These are phyloP conservation scores for Carterocephalus palaemon DNA, from an alignment of 2,888 invertebrate genomes.

Conservation along the genomic window DNA sequence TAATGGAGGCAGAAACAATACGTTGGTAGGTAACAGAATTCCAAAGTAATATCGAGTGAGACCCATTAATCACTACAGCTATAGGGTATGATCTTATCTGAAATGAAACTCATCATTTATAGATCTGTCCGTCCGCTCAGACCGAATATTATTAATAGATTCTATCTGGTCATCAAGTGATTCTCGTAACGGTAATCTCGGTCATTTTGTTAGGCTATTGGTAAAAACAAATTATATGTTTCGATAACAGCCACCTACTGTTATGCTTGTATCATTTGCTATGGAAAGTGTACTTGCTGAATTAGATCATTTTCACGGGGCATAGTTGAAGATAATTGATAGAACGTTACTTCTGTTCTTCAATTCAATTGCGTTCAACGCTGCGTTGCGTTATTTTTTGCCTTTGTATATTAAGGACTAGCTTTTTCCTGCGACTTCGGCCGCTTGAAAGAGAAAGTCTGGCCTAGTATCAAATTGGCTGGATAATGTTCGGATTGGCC, in stretches of 20 bases:
- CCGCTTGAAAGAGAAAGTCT: too few species aligned
- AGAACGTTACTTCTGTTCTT: too few species aligned
- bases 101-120: slow-evolving; percentile 78
- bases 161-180: slow-evolving; percentile 74
- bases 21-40: slow-evolving; percentile 71
- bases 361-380: too few species aligned
- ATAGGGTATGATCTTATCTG: slow-evolving; percentile 74
- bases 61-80: slow-evolving; percentile 71
- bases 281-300: background rate
- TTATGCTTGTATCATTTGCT: slow-evolving; percentile 3
- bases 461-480: too few species aligned
- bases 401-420: too few species aligned
- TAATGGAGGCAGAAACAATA: slow-evolving; percentile 70
- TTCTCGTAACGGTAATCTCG: slow-evolving; percentile 69
- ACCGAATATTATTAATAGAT: slow-evolving; percentile 77
- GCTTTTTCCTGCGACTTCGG: too few species aligned
- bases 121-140: slow-evolving; percentile 72
- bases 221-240: slow-evolving; percentile 67
- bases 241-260: slow-evolving; percentile 28
- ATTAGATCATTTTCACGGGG: too few species aligned
- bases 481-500: too few species aligned
- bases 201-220: slow-evolving; percentile 65
- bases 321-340: too few species aligned
- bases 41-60: slow-evolving; percentile 61
- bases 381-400: too few species aligned